Conservation (phyloP, 2,113 vertebrate genomes). For the Anoura caudifer region DNA sequence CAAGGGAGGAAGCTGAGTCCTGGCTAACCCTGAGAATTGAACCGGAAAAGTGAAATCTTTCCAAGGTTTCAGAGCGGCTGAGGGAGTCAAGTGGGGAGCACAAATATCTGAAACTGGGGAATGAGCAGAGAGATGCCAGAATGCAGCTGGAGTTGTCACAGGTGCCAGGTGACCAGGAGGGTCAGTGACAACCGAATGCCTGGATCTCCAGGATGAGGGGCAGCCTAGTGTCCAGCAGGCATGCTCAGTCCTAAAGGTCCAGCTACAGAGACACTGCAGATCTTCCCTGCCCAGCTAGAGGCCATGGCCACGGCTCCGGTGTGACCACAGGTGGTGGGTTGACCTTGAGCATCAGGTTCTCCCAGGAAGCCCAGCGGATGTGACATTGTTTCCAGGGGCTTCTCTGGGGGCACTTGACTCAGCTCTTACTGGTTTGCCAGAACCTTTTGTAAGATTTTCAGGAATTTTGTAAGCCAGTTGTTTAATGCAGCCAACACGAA, state of each 20-base stretch:
- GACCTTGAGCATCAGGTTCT: background rate
- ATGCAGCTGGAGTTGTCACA: background rate
- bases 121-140: background rate
- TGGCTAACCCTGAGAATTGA: background rate
- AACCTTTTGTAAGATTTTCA: background rate
- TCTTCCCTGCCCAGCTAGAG: too few species aligned
- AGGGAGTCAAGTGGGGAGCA: background rate
- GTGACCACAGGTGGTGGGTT: background rate
- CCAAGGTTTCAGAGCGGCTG: background rate
- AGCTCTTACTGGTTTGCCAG: background rate
- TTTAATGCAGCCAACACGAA: background rate
- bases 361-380: background rate
- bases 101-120: background rate
- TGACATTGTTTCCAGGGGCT: background rate
- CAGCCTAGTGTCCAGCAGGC: background rate
- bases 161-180: background rate
- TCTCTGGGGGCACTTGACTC: background rate
- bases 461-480: background rate
- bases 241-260: background rate
- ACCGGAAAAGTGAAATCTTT: background rate
- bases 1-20: background rate
- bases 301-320: background rate
- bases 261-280: background rate
- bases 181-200: background rate
- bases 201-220: background rate